These are phyloP conservation scores for Drosophila emarginata DNA, from an alignment of 2,888 invertebrate species.

Conservation along the genomic window DNA sequence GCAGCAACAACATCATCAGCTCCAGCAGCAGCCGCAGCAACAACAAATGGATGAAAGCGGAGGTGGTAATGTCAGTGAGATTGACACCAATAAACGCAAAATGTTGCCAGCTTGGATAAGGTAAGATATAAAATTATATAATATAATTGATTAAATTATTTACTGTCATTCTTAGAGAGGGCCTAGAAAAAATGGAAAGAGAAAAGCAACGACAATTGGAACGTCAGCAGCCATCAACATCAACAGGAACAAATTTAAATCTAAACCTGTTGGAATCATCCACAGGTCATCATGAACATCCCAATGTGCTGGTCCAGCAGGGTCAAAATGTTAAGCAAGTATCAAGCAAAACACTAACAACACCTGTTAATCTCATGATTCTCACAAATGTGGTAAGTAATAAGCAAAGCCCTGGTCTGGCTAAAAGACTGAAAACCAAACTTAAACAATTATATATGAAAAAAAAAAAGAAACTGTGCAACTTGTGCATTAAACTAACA, in stretches of 20 bases:
- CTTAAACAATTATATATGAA: slow-evolving; percentile 18
- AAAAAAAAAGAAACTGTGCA: slow-evolving; percentile 3
- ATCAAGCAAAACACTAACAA: slow-evolving; percentile 65
- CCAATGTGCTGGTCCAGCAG: not conserved
- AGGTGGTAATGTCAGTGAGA: slow-evolving; percentile 68
- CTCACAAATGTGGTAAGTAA: slow-evolving; percentile 67
- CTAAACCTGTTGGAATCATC: not conserved
- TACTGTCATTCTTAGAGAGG: slow-evolving; percentile 84
- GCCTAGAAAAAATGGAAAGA: slow-evolving; percentile 98
- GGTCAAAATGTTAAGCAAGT: slow-evolving; percentile 64
- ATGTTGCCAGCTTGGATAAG: slow-evolving; percentile 98
- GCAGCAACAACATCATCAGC: not conserved
- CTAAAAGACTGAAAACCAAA: slow-evolving; percentile 15
- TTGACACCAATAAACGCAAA: slow-evolving; percentile 93
- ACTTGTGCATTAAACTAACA: slow-evolving; percentile 13
- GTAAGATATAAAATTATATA: slow-evolving; percentile 83
- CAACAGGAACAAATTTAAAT: slow-evolving; percentile 10
- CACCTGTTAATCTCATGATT: slow-evolving; percentile 73
- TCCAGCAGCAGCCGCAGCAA: not conserved
- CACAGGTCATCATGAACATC: slow-evolving; percentile 13
- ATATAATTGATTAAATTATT: not conserved
- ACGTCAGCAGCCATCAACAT: slow-evolving; percentile 83
- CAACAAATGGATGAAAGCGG: not conserved
- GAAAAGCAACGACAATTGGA: slow-evolving; percentile 95
- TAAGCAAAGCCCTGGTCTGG: slow-evolving; percentile 17